These are phyloP conservation scores for Brachionus calyciflorus DNA, from an alignment of 1,140 invertebrate genomes.

Conservation along the genomic window DNA sequence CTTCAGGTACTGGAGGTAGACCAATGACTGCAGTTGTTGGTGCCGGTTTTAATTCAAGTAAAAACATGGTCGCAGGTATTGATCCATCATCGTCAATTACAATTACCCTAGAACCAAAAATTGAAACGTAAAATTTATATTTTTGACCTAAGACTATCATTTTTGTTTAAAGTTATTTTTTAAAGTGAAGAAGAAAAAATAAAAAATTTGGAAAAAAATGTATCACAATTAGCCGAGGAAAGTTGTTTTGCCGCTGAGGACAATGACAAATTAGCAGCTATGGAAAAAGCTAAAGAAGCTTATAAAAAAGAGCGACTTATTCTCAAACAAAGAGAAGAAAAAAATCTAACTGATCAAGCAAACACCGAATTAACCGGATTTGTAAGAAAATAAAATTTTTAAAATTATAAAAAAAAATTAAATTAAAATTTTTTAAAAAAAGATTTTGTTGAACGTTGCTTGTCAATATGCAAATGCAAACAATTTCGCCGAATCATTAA, in stretches of 20 bases:
- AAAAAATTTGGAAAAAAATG: slow-evolving; percentile 74
- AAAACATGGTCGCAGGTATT: slow-evolving; percentile 49
- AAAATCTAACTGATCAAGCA: slow-evolving; percentile 77
- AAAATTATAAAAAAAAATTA: slow-evolving; percentile 40
- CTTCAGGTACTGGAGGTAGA: slow-evolving; percentile 61
- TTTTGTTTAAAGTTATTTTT: slow-evolving; percentile 51
- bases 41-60: slow-evolving; percentile 82
- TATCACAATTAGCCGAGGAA: slow-evolving; percentile 78
- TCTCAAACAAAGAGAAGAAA: slow-evolving; percentile 84
- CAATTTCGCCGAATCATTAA: slow-evolving; percentile 89
- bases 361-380: slow-evolving; percentile 91
- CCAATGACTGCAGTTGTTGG: slow-evolving; percentile 93
- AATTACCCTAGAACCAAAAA: slow-evolving; percentile 68
- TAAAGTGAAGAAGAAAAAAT: slow-evolving; percentile 83
- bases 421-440: slow-evolving; percentile 49
- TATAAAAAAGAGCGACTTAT: slow-evolving; percentile 80
- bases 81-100: slow-evolving; percentile 72
- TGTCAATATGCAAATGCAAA: slow-evolving; percentile 88
- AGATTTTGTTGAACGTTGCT: slow-evolving; percentile 89
- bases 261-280: slow-evolving; percentile 67
- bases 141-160: slow-evolving; percentile 73
- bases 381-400: slow-evolving; percentile 63
- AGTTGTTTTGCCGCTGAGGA: slow-evolving; percentile 69
- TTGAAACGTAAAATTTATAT: slow-evolving; percentile 64
- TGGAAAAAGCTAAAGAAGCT: slow-evolving; percentile 93